Evolutionary conservation across 2,113 vertebrate species (phyloP).

Genomic region (Anarrhichthys ocellatus): DNA sequence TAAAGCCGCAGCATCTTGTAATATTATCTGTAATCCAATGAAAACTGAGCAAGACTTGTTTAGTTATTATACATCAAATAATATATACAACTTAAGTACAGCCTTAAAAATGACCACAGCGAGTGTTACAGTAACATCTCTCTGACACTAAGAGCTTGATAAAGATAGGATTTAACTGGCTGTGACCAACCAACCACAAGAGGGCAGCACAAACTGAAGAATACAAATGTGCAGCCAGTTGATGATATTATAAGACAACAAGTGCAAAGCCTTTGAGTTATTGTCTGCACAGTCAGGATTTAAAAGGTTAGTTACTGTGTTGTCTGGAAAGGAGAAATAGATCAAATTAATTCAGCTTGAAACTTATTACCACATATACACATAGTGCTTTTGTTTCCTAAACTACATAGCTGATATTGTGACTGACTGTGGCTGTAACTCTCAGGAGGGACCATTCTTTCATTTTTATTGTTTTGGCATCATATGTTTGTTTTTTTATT

Average conservation of each 20-base stretch:
- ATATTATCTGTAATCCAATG: too few relatives aligned
- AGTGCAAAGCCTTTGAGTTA: too few relatives aligned
- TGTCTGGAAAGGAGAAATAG: not conserved
- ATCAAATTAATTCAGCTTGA: not conserved
- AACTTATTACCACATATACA: not conserved
- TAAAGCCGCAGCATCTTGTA: too few relatives aligned
- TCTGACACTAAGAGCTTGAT: not conserved
- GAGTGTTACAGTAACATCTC: not conserved
- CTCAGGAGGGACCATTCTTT: not conserved
- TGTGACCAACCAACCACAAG: conserved; percentile 43
- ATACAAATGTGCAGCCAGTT: not conserved
- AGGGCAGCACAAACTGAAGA: conserved; percentile 51
- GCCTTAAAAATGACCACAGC: not conserved
- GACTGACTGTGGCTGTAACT: not conserved
- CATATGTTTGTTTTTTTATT: not conserved
- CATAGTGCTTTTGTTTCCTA: not conserved
- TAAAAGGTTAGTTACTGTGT: not conserved
- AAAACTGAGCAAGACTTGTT: not conserved
- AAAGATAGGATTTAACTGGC: not conserved
- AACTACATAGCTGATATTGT: not conserved
- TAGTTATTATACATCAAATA: not conserved
- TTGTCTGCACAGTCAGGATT: not conserved
- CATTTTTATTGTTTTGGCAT: not conserved
- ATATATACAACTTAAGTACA: too few relatives aligned
- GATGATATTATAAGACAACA: not conserved